phyloP scores from a whole-genome alignment of 2,113 vertebrate species.

The Penelope pileata region DNA sequence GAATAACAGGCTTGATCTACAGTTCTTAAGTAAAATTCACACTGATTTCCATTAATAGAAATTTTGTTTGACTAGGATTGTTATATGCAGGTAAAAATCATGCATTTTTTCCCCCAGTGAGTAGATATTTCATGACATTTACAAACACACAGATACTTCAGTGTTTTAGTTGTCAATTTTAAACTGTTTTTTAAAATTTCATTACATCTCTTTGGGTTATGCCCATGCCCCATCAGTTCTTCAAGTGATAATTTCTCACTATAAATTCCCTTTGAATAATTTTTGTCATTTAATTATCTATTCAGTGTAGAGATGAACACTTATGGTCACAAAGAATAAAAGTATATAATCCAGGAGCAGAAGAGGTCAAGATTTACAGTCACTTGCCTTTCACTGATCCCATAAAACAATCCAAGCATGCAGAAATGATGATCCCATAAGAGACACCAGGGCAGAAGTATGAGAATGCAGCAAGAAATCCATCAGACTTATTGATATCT shows the following conservation, averaged over 20 bases:
- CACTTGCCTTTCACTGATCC: slow-evolving; percentile 54
- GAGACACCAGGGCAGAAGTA: slow-evolving; percentile 48
- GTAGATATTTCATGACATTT: background rate
- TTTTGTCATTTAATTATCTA: slow-evolving; percentile 72
- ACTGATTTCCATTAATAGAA: background rate
- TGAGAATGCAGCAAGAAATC: slow-evolving; percentile 57
- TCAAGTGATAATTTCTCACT: background rate
- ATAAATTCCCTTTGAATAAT: slow-evolving; percentile 62
- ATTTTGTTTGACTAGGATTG: background rate
- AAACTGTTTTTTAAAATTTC: background rate
- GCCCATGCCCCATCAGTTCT: background rate
- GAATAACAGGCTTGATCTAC: slow-evolving; percentile 21
- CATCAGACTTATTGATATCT: slow-evolving; percentile 67
- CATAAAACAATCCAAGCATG: slow-evolving; percentile 72
- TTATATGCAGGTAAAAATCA: background rate
- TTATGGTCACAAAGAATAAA: slow-evolving; percentile 64
- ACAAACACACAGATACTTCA: background rate
- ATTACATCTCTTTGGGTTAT: background rate
- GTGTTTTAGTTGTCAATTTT: slow-evolving; percentile 3
- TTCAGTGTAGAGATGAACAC: slow-evolving; percentile 56
- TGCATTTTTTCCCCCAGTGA: background rate
- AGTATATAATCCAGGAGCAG: slow-evolving; percentile 60
- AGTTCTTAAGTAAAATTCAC: slow-evolving; percentile 13
- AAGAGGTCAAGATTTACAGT: slow-evolving; percentile 69
- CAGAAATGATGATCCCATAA: slow-evolving; percentile 64